A percentile compares a stretch with the other conserved stretches of the same genome.
These are phyloP conservation scores for Carcina quercana DNA, from an alignment of 2,888 invertebrate species.

Conservation along the genomic window DNA sequence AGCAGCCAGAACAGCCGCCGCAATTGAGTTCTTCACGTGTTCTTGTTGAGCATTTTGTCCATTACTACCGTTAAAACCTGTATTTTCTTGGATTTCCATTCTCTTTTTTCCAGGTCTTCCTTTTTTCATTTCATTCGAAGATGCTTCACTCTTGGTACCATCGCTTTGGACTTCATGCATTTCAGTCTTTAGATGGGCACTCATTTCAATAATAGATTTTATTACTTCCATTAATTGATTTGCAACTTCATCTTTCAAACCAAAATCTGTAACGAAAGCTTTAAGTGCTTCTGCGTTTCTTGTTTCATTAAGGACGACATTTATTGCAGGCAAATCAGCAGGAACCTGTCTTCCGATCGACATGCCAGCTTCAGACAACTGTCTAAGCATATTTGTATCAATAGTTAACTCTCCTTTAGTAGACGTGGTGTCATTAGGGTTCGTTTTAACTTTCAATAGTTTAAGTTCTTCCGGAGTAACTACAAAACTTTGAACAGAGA, in stretches of 20 bases:
- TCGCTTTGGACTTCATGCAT: constrained; percentile 36
- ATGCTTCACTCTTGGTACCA: constrained; percentile 23
- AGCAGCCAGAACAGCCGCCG: constrained; percentile 67
- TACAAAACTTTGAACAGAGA: constrained; percentile 81
- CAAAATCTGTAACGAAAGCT: constrained; percentile 65
- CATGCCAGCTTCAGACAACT: constrained; percentile 80
- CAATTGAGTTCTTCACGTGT: constrained; percentile 69
- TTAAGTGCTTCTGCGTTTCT: constrained; percentile 63
- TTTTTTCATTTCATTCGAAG: constrained; percentile 36
- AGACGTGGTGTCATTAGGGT: constrained; percentile 65
- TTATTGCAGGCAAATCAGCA: constrained; percentile 76
- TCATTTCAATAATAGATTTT: constrained; percentile 68
- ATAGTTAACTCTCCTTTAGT: constrained; percentile 76
- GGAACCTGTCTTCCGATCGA: constrained; percentile 78
- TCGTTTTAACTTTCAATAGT: constrained; percentile 64
- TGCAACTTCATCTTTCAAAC: constrained; percentile 67
- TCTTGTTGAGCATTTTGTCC: constrained; percentile 56
- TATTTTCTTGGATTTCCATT: constrained; percentile 29
- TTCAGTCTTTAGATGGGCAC: constrained; percentile 60
- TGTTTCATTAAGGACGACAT: constrained; percentile 69
- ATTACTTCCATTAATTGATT: constrained; percentile 69
- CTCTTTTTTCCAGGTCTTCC: constrained; percentile 42
- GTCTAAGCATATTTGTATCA: constrained; percentile 77
- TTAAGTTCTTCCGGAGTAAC: constrained; percentile 69
- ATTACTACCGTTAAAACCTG: constrained; percentile 29